phyloP scores from a whole-genome alignment of 2,113 vertebrate genomes.

The Todiramphus chloris region DNA sequence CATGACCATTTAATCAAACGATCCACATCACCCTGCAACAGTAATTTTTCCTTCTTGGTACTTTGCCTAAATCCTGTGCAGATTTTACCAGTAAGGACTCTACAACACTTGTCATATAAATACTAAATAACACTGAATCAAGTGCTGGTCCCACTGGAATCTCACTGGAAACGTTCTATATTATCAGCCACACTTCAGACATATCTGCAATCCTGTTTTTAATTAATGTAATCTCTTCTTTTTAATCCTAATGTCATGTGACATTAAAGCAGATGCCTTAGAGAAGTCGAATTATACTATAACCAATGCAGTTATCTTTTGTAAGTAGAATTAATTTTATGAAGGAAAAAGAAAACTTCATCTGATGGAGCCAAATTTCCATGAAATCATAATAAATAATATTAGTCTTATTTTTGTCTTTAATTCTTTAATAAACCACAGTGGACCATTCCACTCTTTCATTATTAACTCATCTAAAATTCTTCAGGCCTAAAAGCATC shows the following conservation, averaged over 20 bases:
- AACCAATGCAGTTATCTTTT: background rate
- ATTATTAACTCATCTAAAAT: background rate
- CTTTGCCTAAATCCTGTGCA: background rate
- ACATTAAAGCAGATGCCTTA: background rate
- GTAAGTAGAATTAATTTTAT: background rate
- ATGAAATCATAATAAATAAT: background rate
- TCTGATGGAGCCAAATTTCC: background rate
- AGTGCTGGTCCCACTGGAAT: background rate
- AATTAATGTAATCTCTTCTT: background rate
- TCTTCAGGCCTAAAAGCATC: background rate
- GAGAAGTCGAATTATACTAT: background rate
- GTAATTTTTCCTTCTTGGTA: background rate
- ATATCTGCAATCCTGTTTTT: background rate
- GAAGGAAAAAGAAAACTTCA: background rate
- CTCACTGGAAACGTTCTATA: background rate
- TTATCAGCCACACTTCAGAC: background rate
- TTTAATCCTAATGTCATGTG: background rate
- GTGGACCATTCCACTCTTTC: background rate
- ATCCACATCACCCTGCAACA: background rate
- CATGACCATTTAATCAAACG: background rate
- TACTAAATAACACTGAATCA: background rate
- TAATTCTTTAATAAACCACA: background rate
- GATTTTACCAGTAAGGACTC: background rate
- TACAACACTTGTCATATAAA: accelerated
- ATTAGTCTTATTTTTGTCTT: background rate